A percentile compares a stretch with the other conserved stretches of the same genome.
Conservation (phyloP, 2,888 invertebrate genomes). For the Dyspetes luteomarginatus region DNA sequence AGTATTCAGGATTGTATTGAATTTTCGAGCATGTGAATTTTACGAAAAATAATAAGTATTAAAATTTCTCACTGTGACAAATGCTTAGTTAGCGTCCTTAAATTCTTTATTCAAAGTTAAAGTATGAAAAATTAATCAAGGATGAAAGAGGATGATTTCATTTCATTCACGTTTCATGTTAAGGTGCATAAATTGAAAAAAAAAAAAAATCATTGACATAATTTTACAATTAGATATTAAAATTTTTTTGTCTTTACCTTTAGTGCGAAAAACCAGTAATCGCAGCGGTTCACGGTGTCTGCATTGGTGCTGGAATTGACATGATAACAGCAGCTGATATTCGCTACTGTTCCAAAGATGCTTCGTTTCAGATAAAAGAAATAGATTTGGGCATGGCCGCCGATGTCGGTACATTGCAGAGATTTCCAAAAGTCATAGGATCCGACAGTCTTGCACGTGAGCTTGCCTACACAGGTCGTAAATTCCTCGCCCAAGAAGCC, state of each 20-base stretch:
- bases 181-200: too few relatives aligned
- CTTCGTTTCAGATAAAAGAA: slow-evolving; percentile 97
- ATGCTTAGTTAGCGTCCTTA: too few relatives aligned
- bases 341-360: slow-evolving; percentile 94
- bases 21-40: too few relatives aligned
- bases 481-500: slow-evolving; percentile 92
- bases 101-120: too few relatives aligned
- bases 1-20: too few relatives aligned
- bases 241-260: slow-evolving; percentile 26
- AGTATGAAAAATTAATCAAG: too few relatives aligned
- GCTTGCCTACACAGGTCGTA: slow-evolving; percentile 93
- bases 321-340: slow-evolving; percentile 96
- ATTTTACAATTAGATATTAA: too few relatives aligned
- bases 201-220: neutral
- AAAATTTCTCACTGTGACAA: too few relatives aligned
- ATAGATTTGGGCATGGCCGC: slow-evolving; percentile 95
- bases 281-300: slow-evolving; percentile 93
- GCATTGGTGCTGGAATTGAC: slow-evolving; percentile 96
- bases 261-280: slow-evolving; percentile 96
- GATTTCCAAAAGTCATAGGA: slow-evolving; percentile 95
- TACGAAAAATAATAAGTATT: too few relatives aligned
- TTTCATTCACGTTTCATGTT: too few relatives aligned
- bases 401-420: slow-evolving; percentile 97
- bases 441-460: slow-evolving; percentile 95
- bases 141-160: too few relatives aligned